Percentiles rank a stretch among this genome's conserved stretches.
Evolutionary conservation across 1,140 invertebrate species (phyloP).

Genomic region (Mamestra configurata): DNA sequence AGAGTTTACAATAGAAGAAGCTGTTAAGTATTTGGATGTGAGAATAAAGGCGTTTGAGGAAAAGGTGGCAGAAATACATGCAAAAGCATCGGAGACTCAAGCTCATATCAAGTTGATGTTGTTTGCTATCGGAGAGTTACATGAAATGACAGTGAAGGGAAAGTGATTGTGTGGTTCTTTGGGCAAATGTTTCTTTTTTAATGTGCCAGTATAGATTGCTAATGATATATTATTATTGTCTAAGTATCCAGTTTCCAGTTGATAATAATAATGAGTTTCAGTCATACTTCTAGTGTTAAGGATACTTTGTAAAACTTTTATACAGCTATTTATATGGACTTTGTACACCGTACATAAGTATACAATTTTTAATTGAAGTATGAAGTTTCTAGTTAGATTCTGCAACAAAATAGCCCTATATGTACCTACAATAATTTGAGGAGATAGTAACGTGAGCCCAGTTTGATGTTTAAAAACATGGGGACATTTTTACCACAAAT

Average conservation of each 20-base stretch:
- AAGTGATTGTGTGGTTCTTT: background rate
- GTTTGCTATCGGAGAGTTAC: constrained; percentile 90
- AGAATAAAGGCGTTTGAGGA: constrained; percentile 90
- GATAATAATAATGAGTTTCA: too few relatives aligned
- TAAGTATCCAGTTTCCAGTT: background rate
- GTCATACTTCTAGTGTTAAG: too few relatives aligned
- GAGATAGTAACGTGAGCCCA: too few relatives aligned
- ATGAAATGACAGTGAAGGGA: constrained; percentile 38
- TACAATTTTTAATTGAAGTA: too few relatives aligned
- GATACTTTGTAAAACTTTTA: too few relatives aligned
- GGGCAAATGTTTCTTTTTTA: background rate
- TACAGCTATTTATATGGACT: too few relatives aligned
- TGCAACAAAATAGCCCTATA: too few relatives aligned
- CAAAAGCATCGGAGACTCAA: constrained; percentile 91
- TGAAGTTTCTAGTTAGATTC: too few relatives aligned
- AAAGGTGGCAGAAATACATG: constrained; percentile 89
- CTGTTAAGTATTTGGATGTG: constrained; percentile 91
- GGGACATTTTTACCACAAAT: too few relatives aligned
- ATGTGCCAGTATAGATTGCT: background rate
- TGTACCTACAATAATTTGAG: too few relatives aligned
- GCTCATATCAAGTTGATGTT: constrained; percentile 94
- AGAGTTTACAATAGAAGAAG: constrained; percentile 92
- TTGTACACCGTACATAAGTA: too few relatives aligned
- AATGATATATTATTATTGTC: background rate
- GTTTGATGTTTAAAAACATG: too few relatives aligned